These are phyloP conservation scores for Thecocarcelia acutangulata DNA, from an alignment of 2,888 invertebrate genomes.

Conservation along the genomic window DNA sequence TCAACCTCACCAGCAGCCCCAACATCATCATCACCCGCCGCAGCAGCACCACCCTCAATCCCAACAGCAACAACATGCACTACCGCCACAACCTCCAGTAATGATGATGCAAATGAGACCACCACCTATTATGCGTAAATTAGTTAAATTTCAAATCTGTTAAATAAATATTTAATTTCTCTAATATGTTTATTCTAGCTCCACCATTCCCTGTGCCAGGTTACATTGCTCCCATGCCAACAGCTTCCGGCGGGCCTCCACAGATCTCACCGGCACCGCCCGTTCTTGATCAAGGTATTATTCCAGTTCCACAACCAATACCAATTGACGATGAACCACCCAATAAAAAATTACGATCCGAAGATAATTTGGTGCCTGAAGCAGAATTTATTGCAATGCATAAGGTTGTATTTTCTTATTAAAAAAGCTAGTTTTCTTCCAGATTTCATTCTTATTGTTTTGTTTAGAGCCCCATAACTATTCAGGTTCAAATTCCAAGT, in stretches of 20 bases:
- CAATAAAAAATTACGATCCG: constrained; percentile 93
- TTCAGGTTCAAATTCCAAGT: constrained; percentile 91
- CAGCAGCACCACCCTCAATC: constrained; percentile 70
- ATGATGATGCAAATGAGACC: constrained; percentile 82
- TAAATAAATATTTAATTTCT: neutral
- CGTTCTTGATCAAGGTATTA: constrained; percentile 83
- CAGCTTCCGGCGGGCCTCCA: constrained; percentile 73
- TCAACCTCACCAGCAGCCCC: constrained; percentile 72
- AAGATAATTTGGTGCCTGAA: constrained; percentile 96
- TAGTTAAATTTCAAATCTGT: neutral
- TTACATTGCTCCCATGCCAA: constrained; percentile 80
- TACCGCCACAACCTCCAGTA: constrained; percentile 78
- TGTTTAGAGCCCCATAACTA: constrained; percentile 87
- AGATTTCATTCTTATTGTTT: neutral
- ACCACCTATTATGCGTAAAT: constrained; percentile 81
- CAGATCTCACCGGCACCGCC: constrained; percentile 82
- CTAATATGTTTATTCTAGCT: constrained; percentile 73
- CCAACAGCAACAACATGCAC: constrained; percentile 72
- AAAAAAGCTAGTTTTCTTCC: neutral
- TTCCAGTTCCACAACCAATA: constrained; percentile 77
- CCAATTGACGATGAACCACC: constrained; percentile 91
- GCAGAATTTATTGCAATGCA: constrained; percentile 88
- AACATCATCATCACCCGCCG: constrained; percentile 71
- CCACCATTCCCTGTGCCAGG: constrained; percentile 82
- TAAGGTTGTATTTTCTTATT: constrained; percentile 79